A percentile compares a stretch with the other conserved stretches of the same genome.
phyloP scores from a whole-genome alignment of 2,888 invertebrate species.

The Dermolepida albohirtum region DNA sequence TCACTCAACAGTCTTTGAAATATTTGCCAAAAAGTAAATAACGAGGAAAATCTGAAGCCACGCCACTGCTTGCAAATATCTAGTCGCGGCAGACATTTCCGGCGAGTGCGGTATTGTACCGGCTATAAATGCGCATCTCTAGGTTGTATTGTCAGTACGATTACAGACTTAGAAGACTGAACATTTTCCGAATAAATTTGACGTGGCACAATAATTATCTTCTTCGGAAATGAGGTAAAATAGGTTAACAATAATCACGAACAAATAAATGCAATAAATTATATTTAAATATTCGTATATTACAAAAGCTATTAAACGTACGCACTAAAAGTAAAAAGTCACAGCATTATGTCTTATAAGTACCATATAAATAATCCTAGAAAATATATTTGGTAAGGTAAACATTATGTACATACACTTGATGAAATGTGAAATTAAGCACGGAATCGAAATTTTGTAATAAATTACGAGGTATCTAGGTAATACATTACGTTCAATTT shows the following conservation, averaged over 20 bases:
- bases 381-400: conserved; percentile 29
- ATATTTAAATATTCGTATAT: conserved; percentile 32
- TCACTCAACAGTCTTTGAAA: too few species aligned
- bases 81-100: too few species aligned
- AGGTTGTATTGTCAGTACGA: too few species aligned
- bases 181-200: too few species aligned
- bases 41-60: too few species aligned
- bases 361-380: conserved; percentile 21
- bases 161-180: too few species aligned
- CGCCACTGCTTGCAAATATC: too few species aligned
- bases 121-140: too few species aligned
- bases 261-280: conserved; percentile 29
- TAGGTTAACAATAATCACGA: background rate
- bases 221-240: background rate
- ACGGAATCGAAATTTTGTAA: conserved; percentile 1
- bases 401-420: conserved; percentile 6
- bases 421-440: conserved; percentile 11
- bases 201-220: too few species aligned
- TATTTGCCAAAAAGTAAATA: too few species aligned
- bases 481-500: conserved; percentile 18
- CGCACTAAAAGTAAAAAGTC: conserved; percentile 19
- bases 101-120: too few species aligned
- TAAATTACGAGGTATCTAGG: conserved; percentile 26
- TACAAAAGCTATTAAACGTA: conserved; percentile 23
- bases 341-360: conserved; percentile 29